Conservation (phyloP, 2,797 vertebrate species). For the Anas capensis region DNA sequence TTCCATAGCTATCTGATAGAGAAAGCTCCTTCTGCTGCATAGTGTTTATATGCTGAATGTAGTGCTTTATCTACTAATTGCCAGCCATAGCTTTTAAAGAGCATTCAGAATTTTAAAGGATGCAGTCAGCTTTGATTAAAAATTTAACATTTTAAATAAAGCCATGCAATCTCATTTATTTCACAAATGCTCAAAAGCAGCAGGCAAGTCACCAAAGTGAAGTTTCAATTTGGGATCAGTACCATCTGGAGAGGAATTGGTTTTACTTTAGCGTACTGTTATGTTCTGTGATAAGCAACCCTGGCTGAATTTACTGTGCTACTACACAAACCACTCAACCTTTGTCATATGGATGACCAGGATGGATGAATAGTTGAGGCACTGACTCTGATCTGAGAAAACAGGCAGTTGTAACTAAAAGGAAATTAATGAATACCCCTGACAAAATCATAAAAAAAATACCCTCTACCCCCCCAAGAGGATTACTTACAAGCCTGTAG, state of each 20-base stretch:
- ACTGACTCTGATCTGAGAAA: not conserved
- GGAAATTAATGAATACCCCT: not conserved
- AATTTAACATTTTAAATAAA: conserved; percentile 50
- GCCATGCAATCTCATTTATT: conserved; percentile 2
- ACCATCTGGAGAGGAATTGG: conserved; percentile 26
- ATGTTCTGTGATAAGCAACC: not conserved
- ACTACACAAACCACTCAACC: not conserved
- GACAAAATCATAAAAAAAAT: not conserved
- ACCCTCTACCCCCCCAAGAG: not conserved
- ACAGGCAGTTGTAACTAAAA: not conserved
- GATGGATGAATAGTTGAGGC: not conserved
- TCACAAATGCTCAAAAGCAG: conserved; percentile 26
- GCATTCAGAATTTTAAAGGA: not conserved
- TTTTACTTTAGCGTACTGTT: not conserved
- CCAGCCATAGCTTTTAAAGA: conserved; percentile 41
- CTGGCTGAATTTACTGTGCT: not conserved
- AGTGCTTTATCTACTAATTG: conserved; percentile 51
- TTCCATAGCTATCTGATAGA: not conserved
- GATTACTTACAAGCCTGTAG: not conserved
- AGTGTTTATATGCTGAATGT: not conserved
- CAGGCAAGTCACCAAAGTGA: conserved; percentile 5
- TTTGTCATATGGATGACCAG: not conserved
- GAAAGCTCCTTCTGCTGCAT: not conserved
- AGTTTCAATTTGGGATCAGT: conserved; percentile 3
- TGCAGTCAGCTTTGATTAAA: conserved; percentile 44